Evolutionary conservation across 1,140 invertebrate species (phyloP), one percentile per base, ranked within the genome.

Genomic region (Asbolus verrucosus): DNA sequence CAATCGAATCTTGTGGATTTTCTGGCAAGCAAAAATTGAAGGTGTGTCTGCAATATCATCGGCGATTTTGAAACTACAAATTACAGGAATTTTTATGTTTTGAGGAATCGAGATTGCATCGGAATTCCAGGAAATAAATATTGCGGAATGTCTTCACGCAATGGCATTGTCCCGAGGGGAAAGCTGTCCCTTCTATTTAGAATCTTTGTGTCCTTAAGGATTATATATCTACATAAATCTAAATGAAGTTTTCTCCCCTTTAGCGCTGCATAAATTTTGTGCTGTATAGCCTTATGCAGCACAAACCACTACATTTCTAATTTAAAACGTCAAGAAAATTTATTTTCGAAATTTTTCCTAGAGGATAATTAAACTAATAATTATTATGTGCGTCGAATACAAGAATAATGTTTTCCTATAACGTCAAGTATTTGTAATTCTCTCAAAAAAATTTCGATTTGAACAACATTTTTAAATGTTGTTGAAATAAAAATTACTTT

Each of bases 31-130:
- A 36, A 36, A 36, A 36, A 36, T 6, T n/a, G 5, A 36, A 36
- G 33, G 33, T 36, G 33, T n/a, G 33, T 36, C 33, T 36, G 33
- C 33, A 11, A 2, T 36, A n/a, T n/a, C 33, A 36, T n/a, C 33
- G 3, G n/a, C 33, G 33, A 36, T 36, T 36, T 36, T 36, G 11
- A 36, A 11, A 36, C n/a, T n/a, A n/a, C 33, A 36, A 36, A 36
- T n/a, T 36, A n/a, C 33, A 36, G 11, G 33, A 36, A 36, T 36
- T 36, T 36, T 36, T 8, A 36, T 36, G 33, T 36, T 36, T 36
- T 36, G 5, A n/a, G 24, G 8, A 36, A 11, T 36, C 2, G 3
- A 6, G 11, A 2, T 11, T 36, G 2, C n/a, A 2, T 4, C 2
- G 11, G 33, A 36, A 36, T 36, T 36, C 11, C 6, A 6, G 11